Base-by-base conservation (phyloP, 2,113 vertebrate species). In the Circaetus cinerascens region DNA sequence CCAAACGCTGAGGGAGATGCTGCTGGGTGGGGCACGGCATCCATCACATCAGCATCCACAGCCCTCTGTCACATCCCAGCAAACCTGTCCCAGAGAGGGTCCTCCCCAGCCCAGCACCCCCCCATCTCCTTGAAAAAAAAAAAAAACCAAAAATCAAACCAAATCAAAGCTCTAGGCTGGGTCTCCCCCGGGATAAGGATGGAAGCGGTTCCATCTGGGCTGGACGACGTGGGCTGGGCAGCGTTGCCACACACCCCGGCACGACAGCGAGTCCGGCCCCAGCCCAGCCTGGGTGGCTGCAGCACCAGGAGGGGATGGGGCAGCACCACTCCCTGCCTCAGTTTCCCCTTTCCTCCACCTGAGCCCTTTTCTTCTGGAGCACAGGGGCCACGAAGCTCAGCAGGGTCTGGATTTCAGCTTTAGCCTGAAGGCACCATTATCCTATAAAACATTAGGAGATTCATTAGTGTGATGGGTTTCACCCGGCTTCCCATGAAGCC, bases 281-380 rank as follows among this genome's bases (percentile, higher is more conserved):
- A 73, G 50, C 57, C 43, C 73, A 57, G 59, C n/a, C 25, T 2
- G 1, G 18, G 40, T 19, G 45, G 50, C 75, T 86, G 79, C 71
- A 79, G 84, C 7, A 8, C 62, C 38, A 59, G 63, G n/a, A 76
- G 48, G 20, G 59, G 40, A 80, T 66, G 55, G 16, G 36, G 43
- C 81, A 67, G n/a, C 68, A 46, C 43, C 2, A 2, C 8, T 87
- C 77, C 27, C 53, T 95, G 81, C 92, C 93, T 96, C 93, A 82
- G 90, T 91, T 94, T 97, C 92, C 77, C 69, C 48, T 85, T 84
- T 68, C 51, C 8, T 86, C 71, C 34, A 68, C 48, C 53, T 64
- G 53, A 90, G 48, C 62, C 25, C 17, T 79, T 50, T 80, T 41
- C 25, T 51, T 85, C 66, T 51, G 21, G 16, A 69, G 71, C 46